These are phyloP conservation scores for Melanostoma mellinum DNA, from an alignment of 2,888 invertebrate genomes.

Conservation along the genomic window DNA sequence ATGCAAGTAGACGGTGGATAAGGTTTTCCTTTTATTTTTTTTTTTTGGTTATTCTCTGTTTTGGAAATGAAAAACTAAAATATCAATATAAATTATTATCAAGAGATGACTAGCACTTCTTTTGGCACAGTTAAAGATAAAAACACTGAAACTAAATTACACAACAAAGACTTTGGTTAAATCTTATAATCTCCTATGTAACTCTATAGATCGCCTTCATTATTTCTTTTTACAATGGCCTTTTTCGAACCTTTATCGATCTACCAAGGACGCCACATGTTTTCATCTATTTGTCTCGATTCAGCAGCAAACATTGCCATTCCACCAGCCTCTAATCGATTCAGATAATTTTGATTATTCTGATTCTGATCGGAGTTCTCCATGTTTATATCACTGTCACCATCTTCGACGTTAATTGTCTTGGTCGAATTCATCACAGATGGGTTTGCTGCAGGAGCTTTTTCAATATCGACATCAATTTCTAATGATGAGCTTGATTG, in stretches of 20 bases:
- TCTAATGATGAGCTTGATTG: constrained; percentile 66
- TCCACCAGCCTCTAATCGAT: constrained; percentile 71
- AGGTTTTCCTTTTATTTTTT: constrained; percentile 46
- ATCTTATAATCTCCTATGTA: not conserved
- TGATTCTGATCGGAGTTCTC: constrained; percentile 74
- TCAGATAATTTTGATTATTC: constrained; percentile 76
- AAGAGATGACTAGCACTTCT: constrained; percentile 55
- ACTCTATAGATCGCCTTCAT: constrained; percentile 2
- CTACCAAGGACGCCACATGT: constrained; percentile 84
- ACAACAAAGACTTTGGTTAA: constrained; percentile 57
- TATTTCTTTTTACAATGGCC: constrained; percentile 2
- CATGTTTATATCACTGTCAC: constrained; percentile 65
- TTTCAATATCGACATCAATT: constrained; percentile 71
- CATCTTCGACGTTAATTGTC: constrained; percentile 72
- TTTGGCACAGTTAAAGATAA: constrained; percentile 66
- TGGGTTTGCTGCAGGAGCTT: constrained; percentile 43
- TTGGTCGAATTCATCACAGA: constrained; percentile 74
- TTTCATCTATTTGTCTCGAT: constrained; percentile 80
- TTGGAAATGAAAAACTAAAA: constrained; percentile 30
- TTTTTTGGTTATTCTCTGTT: constrained; percentile 26
- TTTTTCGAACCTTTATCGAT: not conserved
- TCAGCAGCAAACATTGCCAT: constrained; percentile 49
- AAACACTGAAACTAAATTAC: constrained; percentile 61
- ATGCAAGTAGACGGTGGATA: constrained; percentile 71
- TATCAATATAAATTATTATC: constrained; percentile 36